These are phyloP conservation scores for Nephrotoma appendiculata DNA, from an alignment of 2,888 invertebrate genomes.

Conservation along the genomic window DNA sequence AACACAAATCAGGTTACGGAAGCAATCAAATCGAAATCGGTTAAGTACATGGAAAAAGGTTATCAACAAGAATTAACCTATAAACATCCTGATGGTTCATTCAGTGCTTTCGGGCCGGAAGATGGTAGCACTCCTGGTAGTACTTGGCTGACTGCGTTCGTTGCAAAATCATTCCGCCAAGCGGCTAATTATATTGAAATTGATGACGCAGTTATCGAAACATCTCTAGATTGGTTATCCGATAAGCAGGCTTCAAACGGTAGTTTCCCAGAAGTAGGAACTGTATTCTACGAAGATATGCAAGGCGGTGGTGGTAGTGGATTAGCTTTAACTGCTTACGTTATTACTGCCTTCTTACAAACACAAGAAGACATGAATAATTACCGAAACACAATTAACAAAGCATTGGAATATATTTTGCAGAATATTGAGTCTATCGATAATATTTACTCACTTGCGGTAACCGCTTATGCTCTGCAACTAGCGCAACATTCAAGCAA, in stretches of 20 bases:
- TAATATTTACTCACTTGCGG: constrained; percentile 60
- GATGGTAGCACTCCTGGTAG: constrained; percentile 38
- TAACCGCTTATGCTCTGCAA: constrained; percentile 63
- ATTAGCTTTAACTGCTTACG: constrained; percentile 64
- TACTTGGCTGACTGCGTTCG: constrained; percentile 74
- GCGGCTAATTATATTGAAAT: constrained; percentile 55
- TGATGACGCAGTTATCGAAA: constrained; percentile 48
- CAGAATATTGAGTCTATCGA: constrained; percentile 45
- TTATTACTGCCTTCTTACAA: constrained; percentile 59
- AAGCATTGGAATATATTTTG: constrained; percentile 61
- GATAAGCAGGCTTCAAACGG: constrained; percentile 55
- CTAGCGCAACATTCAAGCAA: constrained; percentile 57
- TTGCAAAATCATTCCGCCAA: constrained; percentile 60
- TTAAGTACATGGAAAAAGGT: constrained; percentile 39
- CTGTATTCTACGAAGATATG: constrained; percentile 50
- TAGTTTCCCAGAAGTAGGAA: constrained; percentile 67
- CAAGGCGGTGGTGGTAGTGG: constrained; percentile 58
- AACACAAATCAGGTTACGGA: constrained; percentile 51
- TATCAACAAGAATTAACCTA: constrained; percentile 68
- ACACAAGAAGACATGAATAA: constrained; percentile 30
- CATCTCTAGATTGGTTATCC: constrained; percentile 57
- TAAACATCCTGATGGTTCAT: constrained; percentile 58
- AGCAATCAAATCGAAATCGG: constrained; percentile 44
- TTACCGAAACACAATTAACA: constrained; percentile 54
- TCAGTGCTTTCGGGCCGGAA: constrained; percentile 59